A percentile compares a stretch with the other conserved stretches of the same genome.
phyloP scores from a whole-genome alignment of 2,888 invertebrate species.

The Metalampra italica region DNA sequence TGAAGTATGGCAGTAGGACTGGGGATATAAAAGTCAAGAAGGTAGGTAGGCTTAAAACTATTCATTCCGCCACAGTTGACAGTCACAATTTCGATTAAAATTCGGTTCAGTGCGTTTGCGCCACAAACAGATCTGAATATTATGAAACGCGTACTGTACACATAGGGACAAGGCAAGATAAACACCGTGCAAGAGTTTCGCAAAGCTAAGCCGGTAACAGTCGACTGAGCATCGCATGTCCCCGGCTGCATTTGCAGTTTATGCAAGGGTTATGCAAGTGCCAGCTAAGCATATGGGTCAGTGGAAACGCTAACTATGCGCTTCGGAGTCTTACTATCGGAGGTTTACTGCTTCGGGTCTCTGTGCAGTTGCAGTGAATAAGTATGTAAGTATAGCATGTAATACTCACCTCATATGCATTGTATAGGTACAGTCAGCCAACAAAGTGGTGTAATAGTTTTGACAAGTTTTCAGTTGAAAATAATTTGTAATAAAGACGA shows the following conservation, averaged over 20 bases:
- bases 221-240: conserved; percentile 57
- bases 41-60: too few species aligned
- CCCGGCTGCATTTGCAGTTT: conserved; percentile 31
- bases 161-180: conserved; percentile 3
- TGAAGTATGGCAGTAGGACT: too few species aligned
- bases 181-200: conserved; percentile 1
- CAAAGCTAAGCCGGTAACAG: conserved; percentile 30
- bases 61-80: too few species aligned
- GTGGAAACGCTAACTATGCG: conserved; percentile 20
- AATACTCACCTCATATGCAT: too few species aligned
- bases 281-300: conserved; percentile 44
- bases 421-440: too few species aligned
- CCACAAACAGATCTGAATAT: background rate
- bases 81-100: background rate
- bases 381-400: background rate
- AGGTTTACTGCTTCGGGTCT: background rate
- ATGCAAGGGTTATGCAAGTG: conserved; percentile 48
- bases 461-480: too few species aligned
- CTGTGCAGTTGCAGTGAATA: background rate
- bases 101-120: background rate
- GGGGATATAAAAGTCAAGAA: too few species aligned
- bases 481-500: too few species aligned
- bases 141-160: background rate
- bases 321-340: conserved; percentile 3
- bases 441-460: too few species aligned